Base-by-base conservation (phyloP, 2,888 invertebrate genomes). In the Dichetophora obliterata region DNA sequence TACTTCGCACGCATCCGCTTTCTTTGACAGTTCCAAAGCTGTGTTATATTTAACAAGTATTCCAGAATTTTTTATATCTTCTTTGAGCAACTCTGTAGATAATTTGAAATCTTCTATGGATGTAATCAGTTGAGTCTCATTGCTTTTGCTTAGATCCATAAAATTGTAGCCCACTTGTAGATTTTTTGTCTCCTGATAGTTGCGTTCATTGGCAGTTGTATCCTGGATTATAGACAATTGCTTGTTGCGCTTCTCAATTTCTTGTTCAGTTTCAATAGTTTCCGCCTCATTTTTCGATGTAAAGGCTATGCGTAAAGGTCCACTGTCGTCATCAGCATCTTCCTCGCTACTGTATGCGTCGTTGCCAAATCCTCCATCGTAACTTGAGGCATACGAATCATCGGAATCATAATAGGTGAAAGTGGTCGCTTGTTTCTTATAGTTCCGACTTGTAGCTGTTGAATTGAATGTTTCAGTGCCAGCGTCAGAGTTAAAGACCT, bases 261-360 rank as follows among this genome's bases (percentile, higher is more conserved):
- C 89, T n/a, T 88, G 86, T 75, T 90, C 92, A 5, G 93, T 89
- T 83, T 96, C 96, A 0, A 96, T 92, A 0, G 96, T 96, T 87
- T 96, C 96, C 0, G 96, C 96, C 61, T 95, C 93, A 88, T 95
- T 95, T 31, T 95, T 95, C 0, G 95, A 94, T 83, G 94, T 95
- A 85, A 95, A 96, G 80, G 95, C 94, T 80, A 96, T 96, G 6
- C 54, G 91, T 14, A 95, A 91, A 0, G 94, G 93, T 54, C 90
- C 90, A 0, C 90, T 89, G 0, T 91, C 90, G 37, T 85, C 84
- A 2, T 81, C 81, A 8, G 86, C 85, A 16, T 83, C 85, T 19
- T 84, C 85, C 3, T 81, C 82, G 61, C 90, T 91, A 16, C 90
- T 91, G 43, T 83, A 86, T 1, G 90, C 87, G 43, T 89, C 85